Percentiles rank a stretch among this genome's conserved stretches.
Evolutionary conservation across 2,797 vertebrate genomes (phyloP).

Genomic region (Orientallactaga sibirica): DNA sequence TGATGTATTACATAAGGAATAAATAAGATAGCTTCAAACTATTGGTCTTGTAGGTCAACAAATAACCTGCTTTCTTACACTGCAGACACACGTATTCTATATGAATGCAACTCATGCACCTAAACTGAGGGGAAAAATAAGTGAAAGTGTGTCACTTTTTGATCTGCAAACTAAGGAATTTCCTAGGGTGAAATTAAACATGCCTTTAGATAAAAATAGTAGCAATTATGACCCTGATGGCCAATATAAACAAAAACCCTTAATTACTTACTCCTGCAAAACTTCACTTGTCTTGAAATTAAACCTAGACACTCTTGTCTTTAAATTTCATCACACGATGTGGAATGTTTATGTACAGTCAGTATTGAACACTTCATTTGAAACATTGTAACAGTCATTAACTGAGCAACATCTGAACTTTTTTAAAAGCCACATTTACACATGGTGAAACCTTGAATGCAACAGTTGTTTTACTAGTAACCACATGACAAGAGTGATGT

Average conservation of each 20-base stretch:
- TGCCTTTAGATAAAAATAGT: constrained; percentile 71
- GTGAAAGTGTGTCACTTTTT: constrained; percentile 72
- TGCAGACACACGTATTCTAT: constrained; percentile 72
- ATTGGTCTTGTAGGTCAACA: constrained; percentile 76
- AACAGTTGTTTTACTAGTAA: constrained; percentile 87
- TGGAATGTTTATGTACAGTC: constrained; percentile 90
- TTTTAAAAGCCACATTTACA: constrained; percentile 86
- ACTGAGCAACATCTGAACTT: constrained; percentile 89
- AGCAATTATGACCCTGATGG: constrained; percentile 58
- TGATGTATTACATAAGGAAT: constrained; percentile 80
- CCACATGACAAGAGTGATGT: constrained; percentile 85
- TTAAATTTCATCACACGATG: constrained; percentile 81
- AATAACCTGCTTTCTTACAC: constrained; percentile 72
- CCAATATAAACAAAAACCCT: constrained; percentile 64
- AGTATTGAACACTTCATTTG: constrained; percentile 85
- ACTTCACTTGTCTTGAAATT: constrained; percentile 69
- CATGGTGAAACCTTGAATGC: constrained; percentile 86
- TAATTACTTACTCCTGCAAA: constrained; percentile 74
- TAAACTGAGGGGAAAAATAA: constrained; percentile 71
- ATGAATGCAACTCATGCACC: constrained; percentile 77
- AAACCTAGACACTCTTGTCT: constrained; percentile 83
- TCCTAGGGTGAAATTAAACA: constrained; percentile 87
- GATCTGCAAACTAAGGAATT: constrained; percentile 82
- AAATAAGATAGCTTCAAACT: constrained; percentile 81
- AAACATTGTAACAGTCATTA: constrained; percentile 89